Base-by-base conservation (phyloP, 2,797 vertebrate species). In the Pristis pectinata region DNA sequence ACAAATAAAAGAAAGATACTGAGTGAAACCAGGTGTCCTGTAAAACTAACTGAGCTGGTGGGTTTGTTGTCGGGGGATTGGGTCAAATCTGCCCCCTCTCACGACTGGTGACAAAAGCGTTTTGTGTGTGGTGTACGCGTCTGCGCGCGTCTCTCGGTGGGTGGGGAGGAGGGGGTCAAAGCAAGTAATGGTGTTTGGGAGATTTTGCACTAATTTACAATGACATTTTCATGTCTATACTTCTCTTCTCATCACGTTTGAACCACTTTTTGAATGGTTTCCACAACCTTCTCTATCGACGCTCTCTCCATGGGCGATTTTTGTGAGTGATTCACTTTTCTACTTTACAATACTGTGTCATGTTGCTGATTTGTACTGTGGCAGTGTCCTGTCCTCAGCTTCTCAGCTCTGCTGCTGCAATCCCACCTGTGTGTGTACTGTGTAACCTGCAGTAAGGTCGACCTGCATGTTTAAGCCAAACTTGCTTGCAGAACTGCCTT, bases 281-380 rank as follows among this genome's bases (percentile, higher is more conserved):
- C 92, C 92, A 94, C 92, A 76, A 74, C 92, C 92, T 94, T 74
- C 92, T 94, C 92, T 94, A 8, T 76, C 92, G 30, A 94, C 92
- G 92, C 92, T 72, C 92, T 94, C 92, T 76, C 72, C 92, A 76
- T 94, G 64, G 92, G 67, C 92, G 76, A 94, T 72, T 74, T 94
- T 94, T 94, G 92, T 94, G 92, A 94, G 92, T 94, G 64, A 72
- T 94, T 94, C 41, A 76, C 70, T 94, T 74, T 94, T 94, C 92
- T 93, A 74, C 70, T 93, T 70, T 93, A 93, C 67, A 27, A 93
- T 74, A 74, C 37, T 93, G 67, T 93, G 9, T 94, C 27, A n/a
- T 94, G 67, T 94, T 64, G 59, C 24, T 64, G 77, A 34, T 83
- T 77, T 94, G 94, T 94, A 94, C 74, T 41, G 70, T 94, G 94